Base-by-base conservation (phyloP, 2,113 vertebrate genomes). In the Mobula birostris region DNA sequence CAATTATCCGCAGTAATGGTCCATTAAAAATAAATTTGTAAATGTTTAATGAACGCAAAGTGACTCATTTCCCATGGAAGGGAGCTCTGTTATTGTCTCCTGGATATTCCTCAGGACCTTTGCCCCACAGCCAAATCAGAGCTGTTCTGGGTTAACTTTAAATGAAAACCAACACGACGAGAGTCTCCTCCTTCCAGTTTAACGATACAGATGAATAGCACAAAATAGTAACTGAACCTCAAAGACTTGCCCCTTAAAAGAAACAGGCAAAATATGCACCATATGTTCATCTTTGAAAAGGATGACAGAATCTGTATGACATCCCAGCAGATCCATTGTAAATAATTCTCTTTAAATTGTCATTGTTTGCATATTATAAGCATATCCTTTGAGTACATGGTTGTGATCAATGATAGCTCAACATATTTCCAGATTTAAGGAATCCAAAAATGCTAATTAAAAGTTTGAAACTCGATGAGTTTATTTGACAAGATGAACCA, bases 221-320 rank as follows among this genome's bases (percentile, higher is more conserved):
- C 85, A 88, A 66, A 79, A 68, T 32, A 32, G 85, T 63, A 32
- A 66, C 58, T 21, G 0, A 66, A 90, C 29, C 85, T 90, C 85
- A 90, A 90, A 90, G 85, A 29, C 85, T 68, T 90, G 85, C 29
- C 85, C 85, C 85, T 90, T 90, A 68, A 90, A 90, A 90, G 85
- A 15, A 90, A 66, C 6, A 36, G 66, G 85, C 14, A 90, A 68
- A 90, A 90, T 90, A 90, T 90, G 14, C 85, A 66, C 85, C 85
- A 68, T 90, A 90, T 90, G 85, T 17, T 90, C 85, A 90, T 90
- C 85, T 19, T 32, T 90, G 2, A 63, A 90, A 90, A 90, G 29
- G 29, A 66, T 90, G 85, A 90, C 85, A 90, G 85, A 29, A 66
- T 90, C 85, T 90, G 85, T 61, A 90, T 90, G 85, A 90, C 85